These are phyloP conservation scores for Nezara viridula DNA, from an alignment of 2,888 invertebrate species.

Conservation along the genomic window DNA sequence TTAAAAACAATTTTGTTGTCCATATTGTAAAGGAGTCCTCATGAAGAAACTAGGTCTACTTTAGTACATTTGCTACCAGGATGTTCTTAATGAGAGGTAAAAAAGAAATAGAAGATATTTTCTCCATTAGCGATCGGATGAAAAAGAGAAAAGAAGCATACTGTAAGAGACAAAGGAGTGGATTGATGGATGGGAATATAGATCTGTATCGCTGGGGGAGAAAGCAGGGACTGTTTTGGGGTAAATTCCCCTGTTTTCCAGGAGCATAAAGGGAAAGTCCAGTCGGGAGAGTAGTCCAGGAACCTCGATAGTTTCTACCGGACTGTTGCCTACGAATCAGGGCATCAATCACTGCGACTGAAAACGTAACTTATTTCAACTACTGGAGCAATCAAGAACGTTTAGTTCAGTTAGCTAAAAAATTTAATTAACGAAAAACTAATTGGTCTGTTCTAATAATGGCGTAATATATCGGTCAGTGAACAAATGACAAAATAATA, in stretches of 20 bases:
- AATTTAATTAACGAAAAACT: neutral
- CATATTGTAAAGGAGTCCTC: no score
- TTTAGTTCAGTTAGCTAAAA: neutral
- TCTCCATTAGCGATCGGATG: neutral
- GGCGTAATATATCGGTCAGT: no score
- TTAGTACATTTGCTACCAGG: no score
- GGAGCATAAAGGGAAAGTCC: neutral
- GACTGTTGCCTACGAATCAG: neutral
- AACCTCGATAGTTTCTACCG: neutral
- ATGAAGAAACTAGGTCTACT: no score
- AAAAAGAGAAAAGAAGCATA: neutral
- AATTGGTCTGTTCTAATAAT: no score
- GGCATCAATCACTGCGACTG: no score
- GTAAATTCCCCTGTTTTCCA: neutral
- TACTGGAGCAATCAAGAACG: neutral
- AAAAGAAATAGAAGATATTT: neutral
- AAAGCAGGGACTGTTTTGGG: neutral
- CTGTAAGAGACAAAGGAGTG: neutral
- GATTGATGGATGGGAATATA: neutral
- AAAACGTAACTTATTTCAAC: neutral
- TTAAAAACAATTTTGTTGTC: no score
- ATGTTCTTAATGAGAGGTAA: neutral
- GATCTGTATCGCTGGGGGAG: neutral
- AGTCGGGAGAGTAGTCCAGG: neutral
- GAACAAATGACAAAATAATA: no score